These are phyloP conservation scores for Limnodromus scolopaceus DNA, from an alignment of 2,797 vertebrate species.

Conservation along the genomic window DNA sequence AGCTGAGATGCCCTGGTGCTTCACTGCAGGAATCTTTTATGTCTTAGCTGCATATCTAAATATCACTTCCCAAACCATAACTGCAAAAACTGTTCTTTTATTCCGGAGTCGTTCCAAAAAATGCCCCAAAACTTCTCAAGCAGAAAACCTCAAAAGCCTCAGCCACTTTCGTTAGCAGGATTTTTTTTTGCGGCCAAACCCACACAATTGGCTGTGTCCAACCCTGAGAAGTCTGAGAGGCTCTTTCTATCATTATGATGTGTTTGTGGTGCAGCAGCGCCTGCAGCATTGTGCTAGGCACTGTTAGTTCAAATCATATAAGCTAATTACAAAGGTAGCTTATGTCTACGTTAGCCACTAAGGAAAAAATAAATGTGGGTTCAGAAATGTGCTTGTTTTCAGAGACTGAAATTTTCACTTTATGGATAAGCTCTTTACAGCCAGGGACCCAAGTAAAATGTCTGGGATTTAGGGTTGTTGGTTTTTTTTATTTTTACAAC, in stretches of 20 bases:
- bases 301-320: neutral
- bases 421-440: neutral
- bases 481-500: neutral
- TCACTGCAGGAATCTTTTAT: slow-evolving; percentile 9
- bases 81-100: slow-evolving; percentile 9
- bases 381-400: neutral
- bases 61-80: neutral
- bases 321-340: neutral
- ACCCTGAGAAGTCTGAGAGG: neutral
- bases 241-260: neutral
- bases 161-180: neutral
- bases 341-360: neutral
- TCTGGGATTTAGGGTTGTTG: neutral
- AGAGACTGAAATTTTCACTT: neutral
- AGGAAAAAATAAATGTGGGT: neutral
- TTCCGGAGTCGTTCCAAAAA: neutral
- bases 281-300: neutral
- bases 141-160: slow-evolving; percentile 1
- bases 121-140: slow-evolving; percentile 3
- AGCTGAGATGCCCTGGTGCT: neutral
- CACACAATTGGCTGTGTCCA: neutral
- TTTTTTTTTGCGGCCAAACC: neutral
- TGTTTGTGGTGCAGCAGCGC: neutral
- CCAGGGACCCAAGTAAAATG: neutral
- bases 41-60: slow-evolving; percentile 7